Evolutionary conservation across 2,888 invertebrate genomes (phyloP).

Genomic region (Lacanobia wlatinum): DNA sequence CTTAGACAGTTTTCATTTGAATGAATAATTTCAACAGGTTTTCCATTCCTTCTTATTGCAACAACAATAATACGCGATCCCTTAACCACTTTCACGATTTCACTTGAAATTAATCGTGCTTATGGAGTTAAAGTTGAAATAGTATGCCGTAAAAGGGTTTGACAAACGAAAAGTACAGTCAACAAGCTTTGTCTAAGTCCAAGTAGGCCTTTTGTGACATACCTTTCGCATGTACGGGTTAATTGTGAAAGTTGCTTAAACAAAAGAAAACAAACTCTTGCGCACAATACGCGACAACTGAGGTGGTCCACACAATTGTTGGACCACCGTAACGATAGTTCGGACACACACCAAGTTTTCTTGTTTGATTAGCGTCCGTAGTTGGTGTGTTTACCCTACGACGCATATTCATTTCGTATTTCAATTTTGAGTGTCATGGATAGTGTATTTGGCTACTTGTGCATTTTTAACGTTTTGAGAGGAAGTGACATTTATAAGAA

Average conservation of each 20-base stretch:
- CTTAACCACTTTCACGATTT: conserved; percentile 48
- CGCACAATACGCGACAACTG: conserved; percentile 75
- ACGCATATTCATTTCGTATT: conserved; percentile 70
- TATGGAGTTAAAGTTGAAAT: conserved; percentile 31
- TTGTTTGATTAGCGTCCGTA: conserved; percentile 82
- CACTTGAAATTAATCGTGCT: conserved; percentile 52
- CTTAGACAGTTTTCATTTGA: conserved; percentile 49
- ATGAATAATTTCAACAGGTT: conserved; percentile 54
- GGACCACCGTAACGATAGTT: conserved; percentile 78
- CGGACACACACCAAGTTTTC: conserved; percentile 79
- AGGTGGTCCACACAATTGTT: conserved; percentile 79
- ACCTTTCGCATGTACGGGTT: conserved; percentile 78
- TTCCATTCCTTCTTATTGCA: conserved; percentile 27
- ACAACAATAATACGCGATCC: conserved; percentile 39
- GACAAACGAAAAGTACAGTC: conserved; percentile 42
- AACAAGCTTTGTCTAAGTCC: conserved; percentile 53
- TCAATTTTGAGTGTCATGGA: conserved; percentile 60
- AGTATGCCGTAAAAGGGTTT: conserved; percentile 40
- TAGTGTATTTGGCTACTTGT: conserved; percentile 56
- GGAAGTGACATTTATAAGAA: conserved; percentile 20
- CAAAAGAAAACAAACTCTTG: conserved; percentile 75
- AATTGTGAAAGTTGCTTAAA: conserved; percentile 88
- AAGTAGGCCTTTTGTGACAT: conserved; percentile 54
- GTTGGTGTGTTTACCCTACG: conserved; percentile 78
- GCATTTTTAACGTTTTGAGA: conserved; percentile 39